These are phyloP conservation scores for Diabrotica virgifera DNA, from an alignment of 1,140 invertebrate genomes.

Conservation along the genomic window DNA sequence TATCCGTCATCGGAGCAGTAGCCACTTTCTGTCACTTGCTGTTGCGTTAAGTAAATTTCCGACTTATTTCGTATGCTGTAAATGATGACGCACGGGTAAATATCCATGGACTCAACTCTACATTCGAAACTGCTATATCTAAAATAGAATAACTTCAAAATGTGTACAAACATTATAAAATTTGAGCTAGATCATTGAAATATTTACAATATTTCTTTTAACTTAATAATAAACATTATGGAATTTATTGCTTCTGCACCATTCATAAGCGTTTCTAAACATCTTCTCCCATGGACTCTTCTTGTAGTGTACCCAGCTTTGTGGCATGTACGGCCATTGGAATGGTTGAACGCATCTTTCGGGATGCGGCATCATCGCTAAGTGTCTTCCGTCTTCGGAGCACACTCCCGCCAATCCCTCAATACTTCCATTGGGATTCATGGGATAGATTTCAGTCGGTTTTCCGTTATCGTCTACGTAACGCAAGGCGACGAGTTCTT, in stretches of 20 bases:
- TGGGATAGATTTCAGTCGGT: slow-evolving; percentile 79
- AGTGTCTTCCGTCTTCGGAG: slow-evolving; percentile 84
- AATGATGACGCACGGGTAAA: too few species aligned
- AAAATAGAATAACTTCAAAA: too few species aligned
- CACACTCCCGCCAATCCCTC: slow-evolving; percentile 85
- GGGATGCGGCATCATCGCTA: slow-evolving; percentile 98
- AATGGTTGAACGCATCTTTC: slow-evolving; percentile 83
- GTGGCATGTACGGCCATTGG: slow-evolving; percentile 79
- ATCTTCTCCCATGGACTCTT: slow-evolving; percentile 87
- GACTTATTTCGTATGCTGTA: too few species aligned
- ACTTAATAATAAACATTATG: slow-evolving; percentile 33
- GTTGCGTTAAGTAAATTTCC: too few species aligned
- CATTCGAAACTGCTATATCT: too few species aligned
- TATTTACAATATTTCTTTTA: neutral
- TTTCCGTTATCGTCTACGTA: slow-evolving; percentile 80
- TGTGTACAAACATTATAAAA: too few species aligned
- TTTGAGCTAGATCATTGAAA: too few species aligned
- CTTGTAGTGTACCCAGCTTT: slow-evolving; percentile 51
- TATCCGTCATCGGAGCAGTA: too few species aligned
- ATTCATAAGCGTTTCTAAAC: slow-evolving; percentile 87
- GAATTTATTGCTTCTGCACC: slow-evolving; percentile 55
- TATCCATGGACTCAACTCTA: too few species aligned
- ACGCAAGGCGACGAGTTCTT: slow-evolving; percentile 69
- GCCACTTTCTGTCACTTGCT: too few species aligned
- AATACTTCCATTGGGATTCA: slow-evolving; percentile 91